Base-by-base conservation (phyloP, 2,888 invertebrate genomes). In the Nomada fabriciana region DNA sequence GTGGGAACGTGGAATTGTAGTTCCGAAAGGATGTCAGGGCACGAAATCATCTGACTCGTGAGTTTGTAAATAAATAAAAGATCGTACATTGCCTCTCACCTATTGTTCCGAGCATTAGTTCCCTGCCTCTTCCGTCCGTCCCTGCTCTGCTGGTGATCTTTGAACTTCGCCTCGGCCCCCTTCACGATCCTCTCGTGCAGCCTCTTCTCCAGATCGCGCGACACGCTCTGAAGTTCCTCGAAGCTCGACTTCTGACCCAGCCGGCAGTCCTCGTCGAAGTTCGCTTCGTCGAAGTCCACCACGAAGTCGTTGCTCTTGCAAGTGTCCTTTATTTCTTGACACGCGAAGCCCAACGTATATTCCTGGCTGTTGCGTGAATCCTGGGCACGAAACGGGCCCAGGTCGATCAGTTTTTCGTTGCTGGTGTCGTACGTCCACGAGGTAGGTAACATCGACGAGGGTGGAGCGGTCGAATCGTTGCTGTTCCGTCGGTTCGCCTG, bases 381-480 rank as follows among this genome's bases (percentile, higher is more conserved):
- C 15, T 77, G 77, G 9, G 50, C 4, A 18, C 75, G 53, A 53
- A 71, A 83, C 5, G 86, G 81, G 15, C 88, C 90, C 13, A 92
- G 84, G 69, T 92, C 91, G 71, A 92, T 92, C 68, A 92, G 77
- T 69, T 91, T 90, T 59, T 87, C 23, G 20, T 57, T 57, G 23
- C 9, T 13, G 23, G 23, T 7, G 15, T 57, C 25, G 57, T 23
- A 63, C 4, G 29, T 63, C 84, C 86, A 82, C 2, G 71, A 67
- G 18, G 76, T 13, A 4, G 80, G 9, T 0, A 76, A 50, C n/a
- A 76, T 53, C 64, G 79, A 23, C 10, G 70, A 59, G 1, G 82
- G 11, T 10, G 94, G 94, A 0, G 94, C 95, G 1, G 95, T 94
- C 2, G 92, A 23, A 90, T 94, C 80, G 91, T 94, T 29, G 13